Conservation (phyloP, 2,888 invertebrate species). For the Leptothorax acervorum region DNA sequence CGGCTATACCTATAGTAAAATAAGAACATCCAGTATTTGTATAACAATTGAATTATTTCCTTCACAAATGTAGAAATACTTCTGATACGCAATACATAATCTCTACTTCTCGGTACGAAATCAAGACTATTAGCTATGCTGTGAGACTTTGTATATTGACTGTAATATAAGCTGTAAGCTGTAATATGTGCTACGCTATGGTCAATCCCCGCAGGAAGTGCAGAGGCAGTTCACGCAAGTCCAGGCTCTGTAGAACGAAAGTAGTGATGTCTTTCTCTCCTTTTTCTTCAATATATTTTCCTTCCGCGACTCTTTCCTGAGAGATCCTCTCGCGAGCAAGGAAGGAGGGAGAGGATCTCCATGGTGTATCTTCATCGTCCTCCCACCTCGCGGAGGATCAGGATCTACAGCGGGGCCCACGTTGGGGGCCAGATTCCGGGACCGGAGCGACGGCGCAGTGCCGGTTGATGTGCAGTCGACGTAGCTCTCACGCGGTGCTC, state of each 20-base stretch:
- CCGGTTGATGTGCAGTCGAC: conserved; percentile 5
- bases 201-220: conserved; percentile 46
- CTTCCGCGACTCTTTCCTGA: conserved; percentile 45
- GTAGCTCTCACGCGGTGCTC: conserved; percentile 2
- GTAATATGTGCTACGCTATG: not conserved
- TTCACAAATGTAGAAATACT: not conserved
- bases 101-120: not conserved
- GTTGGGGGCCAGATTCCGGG: conserved; percentile 52
- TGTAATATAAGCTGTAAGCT: not conserved
- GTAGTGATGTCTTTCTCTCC: not conserved
- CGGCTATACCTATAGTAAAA: not conserved
- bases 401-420: conserved; percentile 56
- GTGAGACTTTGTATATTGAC: not conserved
- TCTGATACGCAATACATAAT: not conserved
- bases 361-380: conserved; percentile 5
- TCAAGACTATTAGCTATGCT: not conserved
- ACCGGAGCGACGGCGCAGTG: conserved; percentile 35
- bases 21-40: not conserved
- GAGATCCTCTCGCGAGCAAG: conserved; percentile 32
- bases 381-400: conserved; percentile 56
- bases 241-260: not conserved
- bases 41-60: not conserved
- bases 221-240: not conserved
- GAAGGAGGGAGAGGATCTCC: conserved; percentile 57
- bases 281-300: conserved; percentile 5